Evolutionary conservation across 2,797 vertebrate genomes (phyloP), one percentile per base, ranked within the genome.

Genomic region (Chelidonichthys spinosus): DNA sequence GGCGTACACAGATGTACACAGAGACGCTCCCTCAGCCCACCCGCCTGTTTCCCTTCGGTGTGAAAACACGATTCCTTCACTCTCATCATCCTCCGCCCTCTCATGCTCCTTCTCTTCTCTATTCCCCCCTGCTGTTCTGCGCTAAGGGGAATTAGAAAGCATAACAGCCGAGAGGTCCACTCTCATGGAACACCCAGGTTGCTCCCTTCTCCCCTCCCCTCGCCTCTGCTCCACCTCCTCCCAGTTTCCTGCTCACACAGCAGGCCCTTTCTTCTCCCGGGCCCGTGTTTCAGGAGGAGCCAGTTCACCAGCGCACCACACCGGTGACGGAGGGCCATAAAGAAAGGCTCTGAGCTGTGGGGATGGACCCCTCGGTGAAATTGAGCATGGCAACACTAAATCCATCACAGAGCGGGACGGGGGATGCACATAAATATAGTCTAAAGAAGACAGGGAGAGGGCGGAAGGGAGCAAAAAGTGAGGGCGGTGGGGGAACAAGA

Each of bases 181-280:
- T 89, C 82, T 90, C 90, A 67, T 81, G 90, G 96, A 97, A 97
- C 96, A 97, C 97, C 97, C 97, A 97, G 91, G 95, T 95, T 87
- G 96, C 93, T 92, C 69, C 64, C 50, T 37, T 53, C 55, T 69
- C 69, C 82, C 74, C 93, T 89, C 70, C 70, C 64, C 37, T 68
- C 50, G 60, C 66, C 65, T 69, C 79, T 58, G 61, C 79, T 79
- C 79, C 86, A 81, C 82, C 94, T 92, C 85, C 83, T 85, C 73
- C 2, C 33, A 65, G 79, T 79, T 81, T 85, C 86, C 83, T 74
- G 79, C 82, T 85, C 71, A 83, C 79, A 92, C 88, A 87, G 87
- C 76, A 83, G 84, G 87, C 56, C 77, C 79, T 83, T 89, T 90
- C 85, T 88, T 86, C 75, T 85, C 77, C 66, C 42, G 53, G 52